Percentiles rank a stretch among this genome's conserved stretches.
phyloP scores from a whole-genome alignment of 2,113 vertebrate species.

The Colaptes auratus region DNA sequence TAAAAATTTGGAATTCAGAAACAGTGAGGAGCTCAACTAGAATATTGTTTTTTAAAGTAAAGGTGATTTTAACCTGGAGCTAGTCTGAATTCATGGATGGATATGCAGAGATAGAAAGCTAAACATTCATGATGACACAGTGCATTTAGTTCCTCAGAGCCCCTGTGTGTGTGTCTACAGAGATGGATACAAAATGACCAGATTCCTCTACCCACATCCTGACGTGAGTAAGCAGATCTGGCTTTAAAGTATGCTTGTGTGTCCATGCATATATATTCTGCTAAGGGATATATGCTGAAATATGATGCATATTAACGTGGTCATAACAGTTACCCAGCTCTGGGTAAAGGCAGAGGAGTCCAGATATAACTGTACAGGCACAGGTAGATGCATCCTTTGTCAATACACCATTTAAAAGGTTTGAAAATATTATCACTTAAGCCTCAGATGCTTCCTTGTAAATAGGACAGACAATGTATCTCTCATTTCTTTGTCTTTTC shows the following conservation, averaged over 20 bases:
- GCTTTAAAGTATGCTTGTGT: background rate
- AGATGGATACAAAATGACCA: background rate
- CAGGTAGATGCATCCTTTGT: background rate
- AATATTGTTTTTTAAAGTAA: background rate
- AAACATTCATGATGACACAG: background rate
- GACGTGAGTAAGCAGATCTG: background rate
- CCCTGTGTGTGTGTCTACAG: background rate
- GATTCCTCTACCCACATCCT: background rate
- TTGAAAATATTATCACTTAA: background rate
- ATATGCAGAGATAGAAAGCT: background rate
- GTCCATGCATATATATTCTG: background rate
- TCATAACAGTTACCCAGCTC: background rate
- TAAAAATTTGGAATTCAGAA: background rate
- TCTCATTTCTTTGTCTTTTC: background rate
- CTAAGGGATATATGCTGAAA: background rate
- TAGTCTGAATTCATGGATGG: background rate
- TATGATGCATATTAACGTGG: background rate
- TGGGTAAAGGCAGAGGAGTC: background rate
- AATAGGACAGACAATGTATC: rapidly evolving
- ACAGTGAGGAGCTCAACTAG: background rate
- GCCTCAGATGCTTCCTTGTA: background rate
- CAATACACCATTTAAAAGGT: background rate
- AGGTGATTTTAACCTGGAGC: background rate
- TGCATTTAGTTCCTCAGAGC: background rate
- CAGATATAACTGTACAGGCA: rapidly evolving